Base-by-base conservation (phyloP, 1,140 invertebrate genomes). In the Nylanderia fulva region DNA sequence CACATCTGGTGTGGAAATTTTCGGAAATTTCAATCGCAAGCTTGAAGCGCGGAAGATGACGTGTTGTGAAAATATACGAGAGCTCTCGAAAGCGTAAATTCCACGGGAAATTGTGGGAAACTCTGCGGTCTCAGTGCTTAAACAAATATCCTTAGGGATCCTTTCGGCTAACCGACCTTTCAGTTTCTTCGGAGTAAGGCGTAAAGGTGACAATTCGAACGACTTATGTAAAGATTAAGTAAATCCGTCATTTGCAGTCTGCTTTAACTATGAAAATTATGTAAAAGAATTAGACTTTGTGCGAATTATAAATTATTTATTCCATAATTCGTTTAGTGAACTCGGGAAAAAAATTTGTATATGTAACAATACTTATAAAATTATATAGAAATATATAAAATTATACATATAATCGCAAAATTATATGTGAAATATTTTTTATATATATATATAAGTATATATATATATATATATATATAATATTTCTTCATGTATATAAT, bases 121-220 rank as follows among this genome's bases (percentile, higher is more conserved):
- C 21, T 48, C 45, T 75, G 71, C 27, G 54, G 72, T 75, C 54
- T 75, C 15, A 18, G 72, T 60, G 72, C 56, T 75, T 61, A 75
- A 75, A 60, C 71, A 75, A 60, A 61, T 76, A 76, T 76, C 58
- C 74, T 63, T 76, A 45, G 56, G 24, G 58, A 76, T 63, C 58
- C 36, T 63, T 76, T 63, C 11, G 74, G 39, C 56, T 63, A 63
- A 76, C 24, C 33, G 42, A 21, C 54, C 36, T 48, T 48, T 18
- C 36, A 56, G 33, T 76, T 76, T 60, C 1, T 9, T 61, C 24
- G 36, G 24, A 61, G 27, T 21, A 60, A 52, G 42, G 21, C 27
- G 45, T 29, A 21, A 61, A 27, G 21, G 56, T 39, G 45, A 61
- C 60, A 61, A 52, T 58, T 76, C 24, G 36, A 42, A 39, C 15